Percentiles rank a stretch among this genome's conserved stretches.
These are phyloP conservation scores for Palythoa caribaeorum DNA, from an alignment of 92 coral and sea anemone species.

Conservation along the genomic window DNA sequence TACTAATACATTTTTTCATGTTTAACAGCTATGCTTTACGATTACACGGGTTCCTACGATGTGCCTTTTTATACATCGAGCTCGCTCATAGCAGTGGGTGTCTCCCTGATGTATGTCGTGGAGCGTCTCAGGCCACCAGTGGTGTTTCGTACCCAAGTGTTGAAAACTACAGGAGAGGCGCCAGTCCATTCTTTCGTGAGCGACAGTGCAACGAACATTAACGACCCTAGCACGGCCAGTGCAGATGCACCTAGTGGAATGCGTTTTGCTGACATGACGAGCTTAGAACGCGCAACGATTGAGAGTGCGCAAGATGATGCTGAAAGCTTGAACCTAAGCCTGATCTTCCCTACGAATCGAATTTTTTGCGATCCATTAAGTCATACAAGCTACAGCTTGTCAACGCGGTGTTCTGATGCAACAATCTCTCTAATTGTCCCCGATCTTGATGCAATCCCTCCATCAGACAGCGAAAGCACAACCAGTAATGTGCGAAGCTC, in stretches of 20 bases:
- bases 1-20: not conserved
- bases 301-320: conserved; percentile 20
- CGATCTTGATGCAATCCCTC: conserved; percentile 18
- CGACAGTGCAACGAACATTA: not conserved
- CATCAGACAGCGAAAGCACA: conserved; percentile 25
- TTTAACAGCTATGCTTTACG: conserved; percentile 70
- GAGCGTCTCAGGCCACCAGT: conserved; percentile 68
- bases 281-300: not conserved
- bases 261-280: conserved; percentile 1
- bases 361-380: conserved; percentile 34
- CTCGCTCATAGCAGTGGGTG: conserved; percentile 63
- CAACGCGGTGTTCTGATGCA: conserved; percentile 14
- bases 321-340: conserved; percentile 18
- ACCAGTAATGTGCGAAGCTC: conserved; percentile 7
- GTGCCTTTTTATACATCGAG: conserved; percentile 68
- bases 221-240: not conserved
- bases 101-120: conserved; percentile 72
- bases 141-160: conserved; percentile 6
- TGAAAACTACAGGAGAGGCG: conserved; percentile 17
- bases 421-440: conserved; percentile 33
- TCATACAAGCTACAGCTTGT: conserved; percentile 28
- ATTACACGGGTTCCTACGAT: conserved; percentile 72
- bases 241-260: conserved; percentile 30
- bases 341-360: conserved; percentile 11
- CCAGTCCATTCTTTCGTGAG: not conserved